Base-by-base conservation (phyloP, 2,113 vertebrate species). In the Trogon surrucura region DNA sequence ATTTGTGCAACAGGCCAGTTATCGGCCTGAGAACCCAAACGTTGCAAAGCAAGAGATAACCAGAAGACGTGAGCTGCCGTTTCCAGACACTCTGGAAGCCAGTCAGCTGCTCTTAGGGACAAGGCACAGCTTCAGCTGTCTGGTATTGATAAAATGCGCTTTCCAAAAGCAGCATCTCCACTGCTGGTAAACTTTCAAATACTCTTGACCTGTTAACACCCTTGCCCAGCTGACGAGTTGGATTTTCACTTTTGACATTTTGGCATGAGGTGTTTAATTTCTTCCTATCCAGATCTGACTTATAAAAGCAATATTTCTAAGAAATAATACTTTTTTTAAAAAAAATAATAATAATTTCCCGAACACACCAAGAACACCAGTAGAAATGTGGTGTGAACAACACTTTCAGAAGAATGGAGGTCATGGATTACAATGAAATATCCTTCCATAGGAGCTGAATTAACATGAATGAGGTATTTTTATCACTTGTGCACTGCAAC, bases 11-110 rank as follows among this genome's bases (percentile, higher is more conserved):
- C 0, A n/a, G 57, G 16, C 16, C 34, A 7, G n/a, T 25, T 81
- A 27, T 30, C 69, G 30, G 54, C 69, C 18, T 5, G 48, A 75
- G 32, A 58, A 27, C 48, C 8, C 34, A 17, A 75, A 66, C 0
- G 71, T 53, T 86, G 71, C 61, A 58, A 85, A 89, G 80, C 41
- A 47, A 77, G 62, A 27, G 72, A 89, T 81, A 81, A 83, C 22
- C 78, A 80, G 56, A 82, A 88, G 89, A 72, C 7, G 3, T 67
- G 81, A 1, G 0, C 51, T 94, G 95, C 81, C 84, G 60, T 91
- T 94, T 92, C 89, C 93, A 93, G 91, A 64, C 92, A 7, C 72
- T 89, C 84, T 88, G 92, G 84, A 90, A 92, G 64, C 15, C 54
- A 96, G 84, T 89, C 92, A 96, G 77, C 90, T 65, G 0, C 84